Conservation (phyloP, 2,113 vertebrate genomes). For the Himantopus leucocephalus region DNA sequence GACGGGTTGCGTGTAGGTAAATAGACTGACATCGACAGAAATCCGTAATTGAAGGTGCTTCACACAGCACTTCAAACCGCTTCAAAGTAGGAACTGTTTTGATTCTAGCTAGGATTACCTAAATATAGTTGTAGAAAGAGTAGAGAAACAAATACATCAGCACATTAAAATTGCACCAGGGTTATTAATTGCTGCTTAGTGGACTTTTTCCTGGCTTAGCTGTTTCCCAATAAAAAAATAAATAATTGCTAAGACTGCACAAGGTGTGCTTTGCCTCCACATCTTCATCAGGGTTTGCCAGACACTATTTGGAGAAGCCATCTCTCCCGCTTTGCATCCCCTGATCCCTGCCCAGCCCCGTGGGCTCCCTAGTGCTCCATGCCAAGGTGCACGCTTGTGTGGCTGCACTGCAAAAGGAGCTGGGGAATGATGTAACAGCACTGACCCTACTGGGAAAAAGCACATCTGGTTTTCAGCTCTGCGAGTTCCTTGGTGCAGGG, state of each 20-base stretch:
- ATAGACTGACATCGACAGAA: neutral
- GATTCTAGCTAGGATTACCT: neutral
- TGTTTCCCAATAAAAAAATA: neutral
- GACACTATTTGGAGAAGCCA: neutral
- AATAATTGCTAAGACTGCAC: neutral
- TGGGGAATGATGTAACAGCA: neutral
- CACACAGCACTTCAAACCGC: neutral
- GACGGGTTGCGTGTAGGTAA: neutral
- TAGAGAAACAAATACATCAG: neutral
- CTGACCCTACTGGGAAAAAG: neutral
- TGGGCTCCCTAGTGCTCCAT: neutral
- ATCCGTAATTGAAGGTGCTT: neutral
- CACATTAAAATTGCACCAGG: neutral
- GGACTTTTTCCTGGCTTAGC: neutral
- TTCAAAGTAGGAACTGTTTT: neutral
- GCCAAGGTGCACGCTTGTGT: rapidly evolving
- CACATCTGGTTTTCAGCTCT: neutral
- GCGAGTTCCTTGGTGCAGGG: rapidly evolving
- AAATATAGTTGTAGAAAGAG: neutral
- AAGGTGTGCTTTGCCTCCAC: neutral
- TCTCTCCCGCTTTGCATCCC: neutral
- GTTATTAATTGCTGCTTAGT: neutral
- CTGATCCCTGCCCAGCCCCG: neutral
- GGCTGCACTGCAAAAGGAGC: neutral
- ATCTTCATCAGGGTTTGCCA: neutral